Evolutionary conservation across 2,888 invertebrate genomes (phyloP).

Genomic region (Omphaloscelis lunosa): DNA sequence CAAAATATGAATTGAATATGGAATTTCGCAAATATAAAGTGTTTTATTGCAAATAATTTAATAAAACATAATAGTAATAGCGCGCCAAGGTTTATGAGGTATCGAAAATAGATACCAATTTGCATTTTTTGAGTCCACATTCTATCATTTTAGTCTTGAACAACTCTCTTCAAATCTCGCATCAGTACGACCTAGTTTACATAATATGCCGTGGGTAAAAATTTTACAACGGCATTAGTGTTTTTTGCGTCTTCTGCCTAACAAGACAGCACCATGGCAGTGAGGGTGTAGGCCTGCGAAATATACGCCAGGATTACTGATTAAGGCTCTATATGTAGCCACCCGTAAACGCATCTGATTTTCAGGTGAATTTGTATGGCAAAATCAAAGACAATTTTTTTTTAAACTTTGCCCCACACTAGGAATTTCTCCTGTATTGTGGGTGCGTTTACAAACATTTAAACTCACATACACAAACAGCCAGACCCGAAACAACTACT

Average conservation of each 20-base stretch:
- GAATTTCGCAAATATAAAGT: constrained; percentile 54
- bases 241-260: neutral
- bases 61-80: constrained; percentile 37
- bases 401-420: too few species aligned
- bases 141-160: constrained; percentile 22
- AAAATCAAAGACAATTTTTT: too few species aligned
- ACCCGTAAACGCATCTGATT: neutral
- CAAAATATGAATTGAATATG: constrained; percentile 32
- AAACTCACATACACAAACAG: too few species aligned
- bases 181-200: neutral
- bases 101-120: constrained; percentile 13
- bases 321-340: neutral
- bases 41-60: constrained; percentile 54
- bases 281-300: neutral
- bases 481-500: too few species aligned
- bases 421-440: too few species aligned
- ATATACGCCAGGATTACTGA: neutral
- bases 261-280: neutral
- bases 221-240: neutral
- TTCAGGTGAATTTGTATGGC: neutral
- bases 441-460: too few species aligned
- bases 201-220: too few species aligned
- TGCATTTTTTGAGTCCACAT: constrained; percentile 4
- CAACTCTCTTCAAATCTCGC: neutral
- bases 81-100: constrained; percentile 52